phyloP scores from a whole-genome alignment of 2,888 invertebrate genomes.

The Campoplex capitator region DNA sequence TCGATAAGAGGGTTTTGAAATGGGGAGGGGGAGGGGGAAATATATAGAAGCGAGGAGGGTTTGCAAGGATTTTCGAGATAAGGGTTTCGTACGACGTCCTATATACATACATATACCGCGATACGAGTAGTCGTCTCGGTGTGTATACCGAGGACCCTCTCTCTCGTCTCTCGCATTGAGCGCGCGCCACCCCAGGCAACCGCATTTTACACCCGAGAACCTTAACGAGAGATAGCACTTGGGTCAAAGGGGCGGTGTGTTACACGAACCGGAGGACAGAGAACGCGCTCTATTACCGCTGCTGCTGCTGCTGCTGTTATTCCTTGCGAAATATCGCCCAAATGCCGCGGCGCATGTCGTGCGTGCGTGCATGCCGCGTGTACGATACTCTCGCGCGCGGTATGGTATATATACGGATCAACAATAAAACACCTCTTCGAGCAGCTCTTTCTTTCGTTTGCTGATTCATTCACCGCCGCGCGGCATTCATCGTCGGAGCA shows the following conservation, averaged over 20 bases:
- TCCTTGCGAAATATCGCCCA: too few relatives aligned
- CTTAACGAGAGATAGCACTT: conserved; percentile 27
- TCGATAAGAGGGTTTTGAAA: background rate
- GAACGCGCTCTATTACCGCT: background rate
- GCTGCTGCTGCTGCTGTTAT: too few relatives aligned
- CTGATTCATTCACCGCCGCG: conserved; percentile 77
- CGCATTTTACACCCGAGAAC: conserved; percentile 49
- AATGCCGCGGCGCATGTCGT: too few relatives aligned
- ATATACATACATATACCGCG: background rate
- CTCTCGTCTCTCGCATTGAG: too few relatives aligned
- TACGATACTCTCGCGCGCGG: too few relatives aligned
- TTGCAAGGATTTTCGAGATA: conserved; percentile 46
- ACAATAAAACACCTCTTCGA: conserved; percentile 71
- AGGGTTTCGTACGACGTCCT: conserved; percentile 39
- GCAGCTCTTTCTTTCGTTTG: conserved; percentile 77
- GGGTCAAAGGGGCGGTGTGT: background rate
- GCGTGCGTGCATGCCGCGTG: too few relatives aligned
- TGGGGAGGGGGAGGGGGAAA: background rate
- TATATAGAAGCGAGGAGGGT: background rate
- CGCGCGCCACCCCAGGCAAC: conserved; percentile 27
- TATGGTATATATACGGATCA: conserved; percentile 62
- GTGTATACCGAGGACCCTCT: too few relatives aligned
- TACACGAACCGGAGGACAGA: background rate
- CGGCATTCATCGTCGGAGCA: too few relatives aligned
- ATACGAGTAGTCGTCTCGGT: too few relatives aligned